Base-by-base conservation (phyloP, 2,797 vertebrate genomes). In the Prunella strophiata region DNA sequence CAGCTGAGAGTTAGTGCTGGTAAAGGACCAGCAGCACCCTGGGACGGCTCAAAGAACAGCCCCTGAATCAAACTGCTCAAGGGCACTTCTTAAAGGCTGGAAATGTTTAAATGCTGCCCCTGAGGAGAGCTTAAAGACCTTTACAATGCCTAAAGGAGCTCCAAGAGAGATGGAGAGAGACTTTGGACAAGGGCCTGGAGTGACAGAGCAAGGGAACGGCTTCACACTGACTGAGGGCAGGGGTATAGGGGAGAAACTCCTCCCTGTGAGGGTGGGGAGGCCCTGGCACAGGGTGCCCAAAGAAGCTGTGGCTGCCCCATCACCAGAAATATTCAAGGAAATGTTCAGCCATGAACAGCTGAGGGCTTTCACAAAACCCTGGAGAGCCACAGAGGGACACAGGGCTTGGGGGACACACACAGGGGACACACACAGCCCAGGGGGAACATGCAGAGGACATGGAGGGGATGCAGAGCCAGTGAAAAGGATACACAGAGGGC, bases 1-100 rank as follows among this genome's bases (percentile, higher is more conserved):
- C 51, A 55, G 55, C n/a, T 12, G 1, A 4, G 9, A 14, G 4
- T 30, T 6, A 16, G 59, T 0, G 32, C 50, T 34, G 70, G 2
- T 7, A 15, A 0, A 0, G 34, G 63, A 45, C 27, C 62, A 63
- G 48, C 40, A 78, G 45, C 40, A 50, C 26, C 16, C 19, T 0
- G 0, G 19, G 42, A 11, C 0, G 2, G 66, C 47, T 85, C 61
- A 26, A 15, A 21, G 21, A 43, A 66, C 18, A 66, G 36, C 17
- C 1, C 14, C 14, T 43, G 34, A 30, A 55, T 34, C 25, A 20
- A 77, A 86, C 17, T 58, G 38, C 29, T 34, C 47, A 15, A n/a
- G 1, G 4, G 7, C 54, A 19, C 12, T 20, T 45, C 40, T 16
- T 16, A 19, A 25, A 47, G 10, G 1, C 11, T 36, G 10, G 52